Evolutionary conservation across 2,797 vertebrate species (phyloP).

Genomic region (Nyctalus aviator): DNA sequence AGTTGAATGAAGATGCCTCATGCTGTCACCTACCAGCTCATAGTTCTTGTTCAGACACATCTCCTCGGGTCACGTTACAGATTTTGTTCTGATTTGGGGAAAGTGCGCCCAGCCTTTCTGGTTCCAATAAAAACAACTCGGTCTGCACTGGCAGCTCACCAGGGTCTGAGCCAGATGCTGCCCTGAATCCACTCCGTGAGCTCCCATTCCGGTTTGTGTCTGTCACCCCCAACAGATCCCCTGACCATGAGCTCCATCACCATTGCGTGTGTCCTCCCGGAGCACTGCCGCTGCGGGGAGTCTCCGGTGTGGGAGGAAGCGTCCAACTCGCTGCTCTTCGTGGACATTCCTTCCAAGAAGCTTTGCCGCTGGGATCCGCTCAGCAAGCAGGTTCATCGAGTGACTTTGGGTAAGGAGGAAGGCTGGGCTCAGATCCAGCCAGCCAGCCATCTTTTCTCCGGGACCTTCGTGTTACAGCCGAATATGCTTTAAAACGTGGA

Average conservation of each 20-base stretch:
- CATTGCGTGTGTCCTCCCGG: constrained; percentile 89
- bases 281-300: constrained; percentile 90
- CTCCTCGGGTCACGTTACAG: background rate
- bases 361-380: constrained; percentile 91
- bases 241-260: constrained; percentile 91
- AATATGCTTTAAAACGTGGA: background rate
- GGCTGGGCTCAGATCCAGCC: background rate
- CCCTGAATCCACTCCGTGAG: background rate
- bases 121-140: background rate
- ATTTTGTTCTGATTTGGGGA: background rate
- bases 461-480: constrained; percentile 4
- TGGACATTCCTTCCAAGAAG: constrained; percentile 91
- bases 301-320: constrained; percentile 96
- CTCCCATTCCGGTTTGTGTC: constrained; percentile 20
- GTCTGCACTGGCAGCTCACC: background rate
- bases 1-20: background rate
- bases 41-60: background rate
- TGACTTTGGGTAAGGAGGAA: constrained; percentile 89
- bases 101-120: background rate
- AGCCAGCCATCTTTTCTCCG: background rate
- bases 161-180: background rate
- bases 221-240: constrained; percentile 16
- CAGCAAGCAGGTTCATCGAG: constrained; percentile 85
- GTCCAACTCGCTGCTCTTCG: constrained; percentile 90
- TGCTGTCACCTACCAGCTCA: background rate